Evolutionary conservation across 2,888 invertebrate genomes (phyloP), one percentile per base, ranked within the genome.

Genomic region (Alentia gelatinosa): DNA sequence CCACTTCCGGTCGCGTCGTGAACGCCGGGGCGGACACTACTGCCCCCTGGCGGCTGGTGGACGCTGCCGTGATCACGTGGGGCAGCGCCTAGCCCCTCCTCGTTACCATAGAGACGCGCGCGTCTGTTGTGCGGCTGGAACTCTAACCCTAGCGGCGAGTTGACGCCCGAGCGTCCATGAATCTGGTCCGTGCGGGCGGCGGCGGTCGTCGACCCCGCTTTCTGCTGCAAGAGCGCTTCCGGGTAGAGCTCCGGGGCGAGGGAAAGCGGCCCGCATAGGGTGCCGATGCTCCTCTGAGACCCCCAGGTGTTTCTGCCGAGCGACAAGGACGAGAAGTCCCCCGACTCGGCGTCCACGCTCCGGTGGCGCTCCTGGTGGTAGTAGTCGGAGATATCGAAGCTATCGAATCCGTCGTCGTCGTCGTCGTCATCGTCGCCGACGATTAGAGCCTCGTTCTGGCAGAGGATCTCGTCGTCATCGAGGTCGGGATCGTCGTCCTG

Each of bases 221-320:
- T 79, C 12, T 30, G 1, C 79, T 79, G 79, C 37, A 42, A 5
- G 0, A 47, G 47, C 26, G 19, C 7, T 30, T 86, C 86, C n/a
- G 86, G 86, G 9, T 86, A 9, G 47, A 86, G 26, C 12, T 86
- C 86, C 23, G 86, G 86, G 23, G 86, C 47, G 4, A 86, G 86
- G 47, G 86, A 86, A 19, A 47, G 42, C 7, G 86, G 86, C 35
- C 86, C 86, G 33, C 42, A 50, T 35, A 86, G 86, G 42, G 86
- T 86, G 42, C 86, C 86, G 35, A 86, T 86, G 23, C 47, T 47
- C 86, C 50, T 42, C 86, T 86, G 86, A 30, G 86, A 86, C 42
- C 86, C 86, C 86, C 86, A 86, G 26, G 50, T n/a, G 26, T 19
- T 47, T 30, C n/a, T 86, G 30, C 26, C 86, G 15, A 15, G 15